phyloP scores from a whole-genome alignment of 2,888 invertebrate genomes.

The Chalcosyrphus nemorum region DNA sequence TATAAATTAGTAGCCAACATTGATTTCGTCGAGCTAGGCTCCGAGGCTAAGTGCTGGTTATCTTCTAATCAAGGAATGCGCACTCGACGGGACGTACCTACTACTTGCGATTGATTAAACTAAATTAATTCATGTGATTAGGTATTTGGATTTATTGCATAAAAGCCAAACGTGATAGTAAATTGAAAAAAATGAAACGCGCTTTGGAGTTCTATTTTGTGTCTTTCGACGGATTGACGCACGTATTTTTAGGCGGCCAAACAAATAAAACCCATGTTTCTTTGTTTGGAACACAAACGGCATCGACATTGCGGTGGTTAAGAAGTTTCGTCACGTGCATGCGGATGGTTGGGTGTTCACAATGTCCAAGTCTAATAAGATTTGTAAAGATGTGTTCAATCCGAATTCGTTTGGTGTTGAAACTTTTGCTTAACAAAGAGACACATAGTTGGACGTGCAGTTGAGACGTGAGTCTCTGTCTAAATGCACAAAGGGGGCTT shows the following conservation, averaged over 20 bases:
- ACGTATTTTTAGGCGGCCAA: conserved; percentile 4
- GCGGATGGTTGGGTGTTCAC: background rate
- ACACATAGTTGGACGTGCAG: background rate
- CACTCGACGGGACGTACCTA: background rate
- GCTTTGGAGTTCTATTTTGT: background rate
- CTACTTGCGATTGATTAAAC: background rate
- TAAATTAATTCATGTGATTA: background rate
- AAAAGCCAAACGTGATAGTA: background rate
- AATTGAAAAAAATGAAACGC: conserved; percentile 5
- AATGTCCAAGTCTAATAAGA: conserved; percentile 30
- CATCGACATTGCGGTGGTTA: background rate
- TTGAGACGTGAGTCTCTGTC: background rate
- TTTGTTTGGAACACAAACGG: background rate
- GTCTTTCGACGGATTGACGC: background rate
- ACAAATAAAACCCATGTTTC: conserved; percentile 7
- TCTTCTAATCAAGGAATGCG: background rate
- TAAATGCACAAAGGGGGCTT: background rate
- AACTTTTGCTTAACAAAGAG: background rate
- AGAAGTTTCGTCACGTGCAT: conserved; percentile 25
- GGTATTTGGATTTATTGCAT: conserved; percentile 5
- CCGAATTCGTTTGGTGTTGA: background rate
- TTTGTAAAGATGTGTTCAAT: conserved; percentile 19
- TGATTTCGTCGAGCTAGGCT: conserved; percentile 3
- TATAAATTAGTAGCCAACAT: conserved; percentile 27
- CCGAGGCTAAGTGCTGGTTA: conserved; percentile 21